phyloP scores from a whole-genome alignment of 1,140 invertebrate genomes.

The Macrosteles quadrilineatus region DNA sequence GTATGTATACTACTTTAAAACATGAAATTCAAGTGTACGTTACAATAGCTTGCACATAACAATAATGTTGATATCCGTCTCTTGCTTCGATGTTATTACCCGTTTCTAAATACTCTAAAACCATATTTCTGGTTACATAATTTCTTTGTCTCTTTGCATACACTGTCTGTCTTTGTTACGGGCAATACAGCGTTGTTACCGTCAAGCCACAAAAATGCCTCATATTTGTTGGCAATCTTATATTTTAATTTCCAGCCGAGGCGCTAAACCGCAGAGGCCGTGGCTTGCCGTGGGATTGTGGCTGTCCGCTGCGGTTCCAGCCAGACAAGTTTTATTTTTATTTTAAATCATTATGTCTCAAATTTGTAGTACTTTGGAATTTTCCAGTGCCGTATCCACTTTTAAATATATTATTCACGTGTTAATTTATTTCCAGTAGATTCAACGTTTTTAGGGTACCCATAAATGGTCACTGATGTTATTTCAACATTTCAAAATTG shows the following conservation, averaged over 20 bases:
- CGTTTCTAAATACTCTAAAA: too few relatives aligned
- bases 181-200: neutral
- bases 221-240: slow-evolving; percentile 5
- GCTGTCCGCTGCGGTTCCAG: neutral
- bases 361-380: neutral
- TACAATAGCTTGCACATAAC: too few relatives aligned
- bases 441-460: neutral
- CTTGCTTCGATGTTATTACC: too few relatives aligned
- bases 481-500: too few relatives aligned
- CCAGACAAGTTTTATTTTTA: neutral
- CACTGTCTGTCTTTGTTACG: too few relatives aligned
- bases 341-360: neutral
- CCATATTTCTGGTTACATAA: too few relatives aligned
- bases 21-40: too few relatives aligned
- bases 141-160: too few relatives aligned
- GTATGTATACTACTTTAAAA: too few relatives aligned
- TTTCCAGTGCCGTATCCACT: neutral
- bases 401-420: neutral
- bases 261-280: slow-evolving; percentile 1
- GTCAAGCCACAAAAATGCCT: neutral
- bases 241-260: neutral
- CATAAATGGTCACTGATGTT: too few relatives aligned
- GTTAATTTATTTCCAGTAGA: neutral
- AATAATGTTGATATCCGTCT: too few relatives aligned
- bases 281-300: neutral